These are phyloP conservation scores for Epinephelus coioides DNA, from an alignment of 2,797 vertebrate genomes.

Conservation along the genomic window DNA sequence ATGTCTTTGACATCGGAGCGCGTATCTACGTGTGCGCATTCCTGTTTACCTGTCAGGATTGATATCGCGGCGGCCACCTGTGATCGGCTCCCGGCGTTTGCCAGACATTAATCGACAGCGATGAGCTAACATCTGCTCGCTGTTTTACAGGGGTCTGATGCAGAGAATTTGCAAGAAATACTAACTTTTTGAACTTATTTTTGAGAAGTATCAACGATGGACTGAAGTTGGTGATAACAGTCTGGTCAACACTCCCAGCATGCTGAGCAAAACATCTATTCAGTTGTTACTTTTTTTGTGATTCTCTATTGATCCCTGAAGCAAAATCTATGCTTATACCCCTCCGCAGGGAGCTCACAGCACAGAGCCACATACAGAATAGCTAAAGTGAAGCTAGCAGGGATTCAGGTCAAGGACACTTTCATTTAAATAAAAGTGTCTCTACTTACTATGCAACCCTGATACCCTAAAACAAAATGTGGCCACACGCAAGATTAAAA, in stretches of 20 bases:
- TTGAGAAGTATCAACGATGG: slow-evolving; percentile 1
- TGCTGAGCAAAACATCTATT: slow-evolving; percentile 29
- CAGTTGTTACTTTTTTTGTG: slow-evolving; percentile 34
- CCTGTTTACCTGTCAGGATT: slow-evolving; percentile 46
- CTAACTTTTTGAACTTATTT: slow-evolving; percentile 30
- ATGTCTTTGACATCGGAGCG: background rate
- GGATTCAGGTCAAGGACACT: slow-evolving; percentile 59
- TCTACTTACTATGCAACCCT: slow-evolving; percentile 24
- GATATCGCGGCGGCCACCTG: slow-evolving; percentile 63
- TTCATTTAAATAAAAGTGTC: slow-evolving; percentile 44
- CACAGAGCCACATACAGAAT: slow-evolving; percentile 31
- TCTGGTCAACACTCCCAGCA: slow-evolving; percentile 22
- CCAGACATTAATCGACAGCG: slow-evolving; percentile 63
- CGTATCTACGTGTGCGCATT: background rate
- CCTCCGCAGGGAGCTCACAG: slow-evolving; percentile 37
- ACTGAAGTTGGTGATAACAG: slow-evolving; percentile 9
- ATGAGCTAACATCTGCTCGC: slow-evolving; percentile 69
- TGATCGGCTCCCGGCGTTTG: slow-evolving; percentile 62
- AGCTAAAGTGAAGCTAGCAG: slow-evolving; percentile 38
- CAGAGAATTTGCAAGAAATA: slow-evolving; percentile 17
- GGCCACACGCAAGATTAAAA: slow-evolving; percentile 43
- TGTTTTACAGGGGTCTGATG: slow-evolving; percentile 33
- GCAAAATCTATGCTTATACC: slow-evolving; percentile 30
- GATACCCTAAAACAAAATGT: slow-evolving; percentile 46
- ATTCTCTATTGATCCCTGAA: slow-evolving; percentile 52